phyloP scores from a whole-genome alignment of 2,113 vertebrate species.

The Abramis brama region DNA sequence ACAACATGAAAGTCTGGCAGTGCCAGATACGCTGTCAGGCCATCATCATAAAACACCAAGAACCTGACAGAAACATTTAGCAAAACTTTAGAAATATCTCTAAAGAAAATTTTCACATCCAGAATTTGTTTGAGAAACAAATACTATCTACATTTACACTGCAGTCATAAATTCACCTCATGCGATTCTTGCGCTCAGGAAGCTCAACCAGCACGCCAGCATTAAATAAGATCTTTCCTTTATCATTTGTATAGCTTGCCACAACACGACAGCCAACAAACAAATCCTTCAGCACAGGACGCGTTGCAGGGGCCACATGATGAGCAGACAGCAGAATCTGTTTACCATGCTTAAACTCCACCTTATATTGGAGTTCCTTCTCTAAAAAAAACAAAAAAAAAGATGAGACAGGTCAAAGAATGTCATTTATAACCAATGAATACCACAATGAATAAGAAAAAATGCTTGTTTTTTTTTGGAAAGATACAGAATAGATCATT shows the following conservation, averaged over 20 bases:
- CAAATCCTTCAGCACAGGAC: slow-evolving; percentile 73
- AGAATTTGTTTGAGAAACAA: background rate
- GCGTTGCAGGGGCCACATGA: slow-evolving; percentile 83
- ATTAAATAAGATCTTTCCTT: slow-evolving; percentile 77
- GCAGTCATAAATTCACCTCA: slow-evolving; percentile 77
- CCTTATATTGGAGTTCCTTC: slow-evolving; percentile 81
- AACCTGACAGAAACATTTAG: slow-evolving; percentile 76
- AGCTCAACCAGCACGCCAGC: slow-evolving; percentile 87
- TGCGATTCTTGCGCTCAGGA: slow-evolving; percentile 84
- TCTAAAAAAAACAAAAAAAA: slow-evolving; percentile 66
- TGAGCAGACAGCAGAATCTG: slow-evolving; percentile 86
- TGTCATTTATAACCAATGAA: too few relatives aligned
- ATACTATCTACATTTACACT: background rate
- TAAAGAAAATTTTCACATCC: too few relatives aligned
- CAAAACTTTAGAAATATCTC: background rate
- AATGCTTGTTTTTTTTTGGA: background rate
- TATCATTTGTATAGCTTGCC: slow-evolving; percentile 74
- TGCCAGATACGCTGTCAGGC: slow-evolving; percentile 81
- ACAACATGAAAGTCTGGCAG: slow-evolving; percentile 82
- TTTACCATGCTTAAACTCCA: slow-evolving; percentile 84
- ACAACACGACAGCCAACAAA: slow-evolving; percentile 87
- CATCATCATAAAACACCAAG: slow-evolving; percentile 89
- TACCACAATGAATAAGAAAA: background rate
- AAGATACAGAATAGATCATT: background rate
- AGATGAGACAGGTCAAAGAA: background rate